phyloP scores from a whole-genome alignment of 1,140 invertebrate genomes.

The Zaprionus vittiger region DNA sequence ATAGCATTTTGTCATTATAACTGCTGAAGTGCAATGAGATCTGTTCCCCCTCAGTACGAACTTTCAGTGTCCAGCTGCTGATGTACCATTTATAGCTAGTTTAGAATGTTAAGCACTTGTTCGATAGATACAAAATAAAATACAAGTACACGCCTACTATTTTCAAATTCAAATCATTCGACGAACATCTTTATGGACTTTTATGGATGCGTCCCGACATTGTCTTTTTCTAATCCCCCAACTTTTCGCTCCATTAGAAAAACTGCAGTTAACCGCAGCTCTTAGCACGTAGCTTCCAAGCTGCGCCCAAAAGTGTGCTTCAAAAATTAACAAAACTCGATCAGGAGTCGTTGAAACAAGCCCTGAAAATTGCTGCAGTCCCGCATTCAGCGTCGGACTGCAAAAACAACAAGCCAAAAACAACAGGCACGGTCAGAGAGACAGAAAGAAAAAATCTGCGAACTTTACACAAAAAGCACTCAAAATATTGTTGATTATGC shows the following conservation, averaged over 20 bases:
- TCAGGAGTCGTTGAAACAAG: constrained; percentile 62
- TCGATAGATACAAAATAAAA: not conserved
- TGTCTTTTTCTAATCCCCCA: not conserved
- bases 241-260: not conserved
- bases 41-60: too few species aligned
- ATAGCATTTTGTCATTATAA: too few species aligned
- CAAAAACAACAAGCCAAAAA: constrained; percentile 35
- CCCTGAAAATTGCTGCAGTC: constrained; percentile 29
- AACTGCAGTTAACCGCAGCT: constrained; percentile 24
- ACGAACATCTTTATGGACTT: not conserved
- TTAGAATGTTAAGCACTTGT: too few species aligned
- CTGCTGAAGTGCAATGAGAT: too few species aligned
- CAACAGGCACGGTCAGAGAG: constrained; percentile 10
- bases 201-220: not conserved
- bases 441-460: constrained; percentile 55
- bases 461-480: constrained; percentile 79
- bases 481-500: constrained; percentile 81
- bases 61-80: too few species aligned
- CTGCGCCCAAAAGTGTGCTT: constrained; percentile 45
- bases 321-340: constrained; percentile 72
- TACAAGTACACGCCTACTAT: not conserved
- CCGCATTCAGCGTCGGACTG: constrained; percentile 37
- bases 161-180: not conserved
- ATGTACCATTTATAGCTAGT: too few species aligned
- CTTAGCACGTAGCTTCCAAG: constrained; percentile 25